A percentile compares a stretch with the other conserved stretches of the same genome.
These are phyloP conservation scores for Drosophila subsilvestris DNA, from an alignment of 2,888 invertebrate genomes.

Conservation along the genomic window DNA sequence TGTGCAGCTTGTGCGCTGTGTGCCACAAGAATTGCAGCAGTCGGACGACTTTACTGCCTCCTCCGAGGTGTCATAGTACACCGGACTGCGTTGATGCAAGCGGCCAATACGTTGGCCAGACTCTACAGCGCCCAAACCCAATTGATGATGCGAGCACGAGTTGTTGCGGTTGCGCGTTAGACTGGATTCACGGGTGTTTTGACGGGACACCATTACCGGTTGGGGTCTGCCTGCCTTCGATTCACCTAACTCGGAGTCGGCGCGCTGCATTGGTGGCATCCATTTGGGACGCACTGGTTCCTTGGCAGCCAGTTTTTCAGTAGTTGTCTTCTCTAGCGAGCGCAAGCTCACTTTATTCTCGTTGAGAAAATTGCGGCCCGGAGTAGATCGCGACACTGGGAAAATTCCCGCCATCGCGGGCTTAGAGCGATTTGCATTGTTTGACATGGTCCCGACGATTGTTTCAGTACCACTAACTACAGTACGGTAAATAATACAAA, in stretches of 20 bases:
- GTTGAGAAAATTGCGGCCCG: conserved; percentile 88
- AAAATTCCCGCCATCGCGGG: conserved; percentile 90
- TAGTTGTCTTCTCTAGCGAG: conserved; percentile 83
- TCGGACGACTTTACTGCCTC: conserved; percentile 14
- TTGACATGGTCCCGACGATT: conserved; percentile 60
- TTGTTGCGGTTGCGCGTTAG: conserved; percentile 31
- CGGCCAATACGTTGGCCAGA: conserved; percentile 28
- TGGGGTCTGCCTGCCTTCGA: conserved; percentile 29
- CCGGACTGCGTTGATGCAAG: conserved; percentile 13
- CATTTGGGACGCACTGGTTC: conserved; percentile 63
- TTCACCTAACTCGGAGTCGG: conserved; percentile 53
- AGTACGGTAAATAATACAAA: background rate
- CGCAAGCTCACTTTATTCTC: conserved; percentile 91
- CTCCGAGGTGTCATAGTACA: conserved; percentile 8
- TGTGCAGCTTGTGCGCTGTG: conserved; percentile 48
- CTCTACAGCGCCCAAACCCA: conserved; percentile 13
- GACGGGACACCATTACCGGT: conserved; percentile 4
- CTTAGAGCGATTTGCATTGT: conserved; percentile 71
- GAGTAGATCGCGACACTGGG: conserved; percentile 87
- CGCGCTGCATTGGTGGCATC: conserved; percentile 63
- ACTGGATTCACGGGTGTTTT: conserved; percentile 17
- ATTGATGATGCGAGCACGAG: conserved; percentile 46
- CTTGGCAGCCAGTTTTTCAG: conserved; percentile 65
- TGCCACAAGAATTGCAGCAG: conserved; percentile 62
- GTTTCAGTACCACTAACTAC: background rate